phyloP scores from a whole-genome alignment of 2,113 vertebrate genomes.

The Phycodurus eques region DNA sequence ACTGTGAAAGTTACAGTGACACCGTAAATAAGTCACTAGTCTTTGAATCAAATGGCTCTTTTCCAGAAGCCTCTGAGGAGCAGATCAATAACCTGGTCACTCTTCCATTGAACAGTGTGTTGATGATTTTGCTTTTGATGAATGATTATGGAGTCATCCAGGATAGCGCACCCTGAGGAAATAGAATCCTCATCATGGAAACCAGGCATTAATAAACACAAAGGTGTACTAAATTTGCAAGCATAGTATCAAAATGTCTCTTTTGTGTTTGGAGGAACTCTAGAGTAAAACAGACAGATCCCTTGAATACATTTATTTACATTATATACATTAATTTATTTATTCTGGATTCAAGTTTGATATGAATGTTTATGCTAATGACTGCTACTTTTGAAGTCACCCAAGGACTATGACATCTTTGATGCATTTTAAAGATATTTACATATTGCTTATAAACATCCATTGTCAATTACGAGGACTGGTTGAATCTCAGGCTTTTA shows the following conservation, averaged over 20 bases:
- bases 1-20: constrained; percentile 37
- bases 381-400: constrained; percentile 56
- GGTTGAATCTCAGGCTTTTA: constrained; percentile 32
- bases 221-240: constrained; percentile 25
- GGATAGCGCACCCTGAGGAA: constrained; percentile 4
- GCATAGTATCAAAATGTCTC: constrained; percentile 22
- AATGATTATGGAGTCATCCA: constrained; percentile 36
- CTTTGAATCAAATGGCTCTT: constrained; percentile 49
- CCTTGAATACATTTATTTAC: constrained; percentile 27
- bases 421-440: constrained; percentile 30
- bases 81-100: constrained; percentile 64
- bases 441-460: constrained; percentile 21
- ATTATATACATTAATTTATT: no score
- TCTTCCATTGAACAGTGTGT: constrained; percentile 35
- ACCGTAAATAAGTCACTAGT: constrained; percentile 45
- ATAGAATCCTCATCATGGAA: constrained; percentile 32
- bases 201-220: constrained; percentile 28
- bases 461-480: constrained; percentile 37
- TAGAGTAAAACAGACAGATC: constrained; percentile 13
- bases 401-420: constrained; percentile 3
- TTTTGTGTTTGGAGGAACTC: constrained; percentile 25
- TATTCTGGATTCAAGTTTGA: constrained; percentile 14
- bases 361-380: constrained; percentile 18
- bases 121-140: no score
- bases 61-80: constrained; percentile 37